Base-by-base conservation (phyloP, 2,113 vertebrate genomes). In the Xerus inauris region DNA sequence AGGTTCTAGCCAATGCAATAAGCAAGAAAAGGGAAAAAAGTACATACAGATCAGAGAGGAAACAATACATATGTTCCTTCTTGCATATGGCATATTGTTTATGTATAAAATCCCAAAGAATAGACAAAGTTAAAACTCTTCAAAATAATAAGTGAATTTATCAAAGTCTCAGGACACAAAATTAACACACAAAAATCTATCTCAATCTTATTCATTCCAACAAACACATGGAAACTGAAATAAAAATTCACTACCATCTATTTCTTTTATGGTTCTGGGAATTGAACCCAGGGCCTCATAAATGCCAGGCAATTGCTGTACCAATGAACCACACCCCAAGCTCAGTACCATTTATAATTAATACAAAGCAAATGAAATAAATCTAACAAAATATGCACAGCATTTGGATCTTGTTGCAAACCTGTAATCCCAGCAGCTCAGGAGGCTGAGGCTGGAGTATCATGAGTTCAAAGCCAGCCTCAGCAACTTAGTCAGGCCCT, bases 291-390 rank as follows among this genome's bases (percentile, higher is more conserved):
- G 20, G 54, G 54, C 7, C 20, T 57, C 54, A 57, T 20, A 57
- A 57, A 57, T 24, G 54, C 54, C 54, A 57, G 20, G 54, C 54
- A 57, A 57, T 57, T 57, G 54, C 54, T 57, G 54, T 57, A 57
- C 20, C 54, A 57, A 19, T 57, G 54, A 57, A 20, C 20, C 20
- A 57, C 7, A 57, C 54, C 20, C 54, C 54, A 65, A 32, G 30
- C 4, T 67, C 26, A 64, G 16, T 85, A 17, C 5, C 16, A 88
- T 57, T 72, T 79, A 72, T 24, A 83, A 76, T 83, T 84, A 82
- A 51, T 77, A 5, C 10, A 83, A 96, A 75, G 59, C 62, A 87
- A 82, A 54, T 88, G 19, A 82, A 94, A 65, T 65, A 87, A 81
- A 47, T 64, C 28, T 84, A 94, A 76, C 2, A 83, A 91, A 88